Evolutionary conservation across 2,888 invertebrate species (phyloP).

Genomic region (Cephus pygmeus): DNA sequence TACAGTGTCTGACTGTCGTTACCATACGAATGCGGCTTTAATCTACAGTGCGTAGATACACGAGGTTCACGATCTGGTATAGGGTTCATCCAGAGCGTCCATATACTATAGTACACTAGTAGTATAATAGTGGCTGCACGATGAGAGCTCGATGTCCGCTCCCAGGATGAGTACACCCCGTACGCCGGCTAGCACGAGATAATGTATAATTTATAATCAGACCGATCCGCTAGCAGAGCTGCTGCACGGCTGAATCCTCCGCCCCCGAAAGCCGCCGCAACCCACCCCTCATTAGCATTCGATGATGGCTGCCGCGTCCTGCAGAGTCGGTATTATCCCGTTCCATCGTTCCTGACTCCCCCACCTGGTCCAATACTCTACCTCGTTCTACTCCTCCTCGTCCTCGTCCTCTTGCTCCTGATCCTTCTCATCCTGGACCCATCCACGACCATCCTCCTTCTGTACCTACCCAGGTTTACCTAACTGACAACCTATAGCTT

Average conservation of each 20-base stretch:
- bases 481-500: conserved; percentile 6
- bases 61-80: conserved; percentile 27
- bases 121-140: not conserved
- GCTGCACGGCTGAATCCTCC: conserved; percentile 50
- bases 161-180: conserved; percentile 8
- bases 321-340: conserved; percentile 60
- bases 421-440: conserved; percentile 6
- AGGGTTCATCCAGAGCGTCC: conserved; percentile 23
- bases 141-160: not conserved
- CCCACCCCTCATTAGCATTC: conserved; percentile 65
- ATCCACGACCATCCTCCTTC: conserved; percentile 5
- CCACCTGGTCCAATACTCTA: conserved; percentile 43
- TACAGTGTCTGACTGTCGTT: conserved; percentile 20
- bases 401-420: conserved; percentile 14
- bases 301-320: conserved; percentile 65
- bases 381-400: conserved; percentile 22
- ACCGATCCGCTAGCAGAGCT: conserved; percentile 53
- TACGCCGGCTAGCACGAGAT: conserved; percentile 41
- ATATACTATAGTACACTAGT: not conserved
- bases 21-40: conserved; percentile 26
- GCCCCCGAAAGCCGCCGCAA: conserved; percentile 51
- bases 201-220: conserved; percentile 66
- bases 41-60: conserved; percentile 40
- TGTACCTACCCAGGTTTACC: conserved; percentile 16
- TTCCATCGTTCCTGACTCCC: conserved; percentile 40